Conservation (phyloP, 1,140 invertebrate genomes). For the Heliconius himera region DNA sequence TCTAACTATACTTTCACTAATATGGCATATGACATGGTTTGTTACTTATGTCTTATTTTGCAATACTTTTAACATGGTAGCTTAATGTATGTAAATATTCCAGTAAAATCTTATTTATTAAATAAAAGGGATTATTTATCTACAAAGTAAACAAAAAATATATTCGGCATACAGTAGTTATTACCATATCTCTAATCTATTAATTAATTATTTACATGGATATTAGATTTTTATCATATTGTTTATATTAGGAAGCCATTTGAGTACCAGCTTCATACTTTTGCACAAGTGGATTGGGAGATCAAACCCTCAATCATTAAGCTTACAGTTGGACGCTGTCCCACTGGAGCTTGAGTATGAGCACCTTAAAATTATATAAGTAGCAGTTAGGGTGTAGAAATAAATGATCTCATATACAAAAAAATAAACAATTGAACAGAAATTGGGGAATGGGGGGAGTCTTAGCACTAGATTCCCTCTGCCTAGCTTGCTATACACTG, state of each 20-base stretch:
- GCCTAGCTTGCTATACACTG: too few relatives aligned
- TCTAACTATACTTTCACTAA: background rate
- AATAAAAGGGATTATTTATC: background rate
- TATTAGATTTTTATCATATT: background rate
- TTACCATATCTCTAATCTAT: background rate
- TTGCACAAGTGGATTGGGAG: too few relatives aligned
- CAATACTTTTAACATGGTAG: background rate
- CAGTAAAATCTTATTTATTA: background rate
- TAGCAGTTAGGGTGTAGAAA: too few relatives aligned
- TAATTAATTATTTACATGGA: background rate
- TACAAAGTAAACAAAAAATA: too few relatives aligned
- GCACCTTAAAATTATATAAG: background rate
- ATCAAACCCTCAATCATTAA: too few relatives aligned
- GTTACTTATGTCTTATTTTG: background rate
- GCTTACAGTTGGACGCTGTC: too few relatives aligned
- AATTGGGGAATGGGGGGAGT: too few relatives aligned
- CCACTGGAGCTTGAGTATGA: too few relatives aligned
- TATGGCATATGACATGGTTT: background rate
- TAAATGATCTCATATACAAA: too few relatives aligned
- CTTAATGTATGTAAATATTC: background rate
- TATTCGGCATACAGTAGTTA: background rate
- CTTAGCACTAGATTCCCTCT: too few relatives aligned
- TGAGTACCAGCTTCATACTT: too few relatives aligned
- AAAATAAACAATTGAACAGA: too few relatives aligned
- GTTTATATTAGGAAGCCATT: background rate